phyloP scores from a whole-genome alignment of 2,888 invertebrate species.

The Masnerella sp. region DNA sequence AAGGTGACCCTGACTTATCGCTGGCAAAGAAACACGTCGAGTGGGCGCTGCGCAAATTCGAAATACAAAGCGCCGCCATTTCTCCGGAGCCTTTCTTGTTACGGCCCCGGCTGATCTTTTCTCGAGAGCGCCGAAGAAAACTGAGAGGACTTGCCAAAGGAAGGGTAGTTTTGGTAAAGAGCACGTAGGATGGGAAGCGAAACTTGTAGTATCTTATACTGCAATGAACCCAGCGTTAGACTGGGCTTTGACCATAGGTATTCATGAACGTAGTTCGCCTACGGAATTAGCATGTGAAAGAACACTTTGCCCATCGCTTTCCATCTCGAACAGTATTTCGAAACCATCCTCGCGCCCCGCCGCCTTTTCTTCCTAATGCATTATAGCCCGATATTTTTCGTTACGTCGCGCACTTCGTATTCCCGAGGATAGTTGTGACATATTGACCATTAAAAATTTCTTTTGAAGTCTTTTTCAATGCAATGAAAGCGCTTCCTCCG shows the following conservation, averaged over 20 bases:
- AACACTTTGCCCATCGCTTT: slow-evolving; percentile 73
- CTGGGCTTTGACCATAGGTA: slow-evolving; percentile 75
- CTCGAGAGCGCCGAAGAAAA: slow-evolving; percentile 36
- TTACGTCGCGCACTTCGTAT: slow-evolving; percentile 31
- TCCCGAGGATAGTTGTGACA: slow-evolving; percentile 32
- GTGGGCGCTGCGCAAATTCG: slow-evolving; percentile 68
- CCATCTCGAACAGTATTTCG: slow-evolving; percentile 60
- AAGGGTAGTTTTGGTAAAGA: slow-evolving; percentile 46
- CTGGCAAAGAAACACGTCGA: slow-evolving; percentile 67
- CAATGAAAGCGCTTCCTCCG: slow-evolving; percentile 11
- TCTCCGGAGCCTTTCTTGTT: slow-evolving; percentile 62
- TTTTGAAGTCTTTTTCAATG: slow-evolving; percentile 37
- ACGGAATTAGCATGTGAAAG: slow-evolving; percentile 77
- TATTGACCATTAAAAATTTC: slow-evolving; percentile 42
- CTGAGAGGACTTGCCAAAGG: slow-evolving; percentile 38
- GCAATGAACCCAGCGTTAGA: slow-evolving; percentile 48
- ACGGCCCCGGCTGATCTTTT: slow-evolving; percentile 41
- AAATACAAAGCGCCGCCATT: slow-evolving; percentile 70
- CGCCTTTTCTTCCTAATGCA: slow-evolving; percentile 30
- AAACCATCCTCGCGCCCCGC: slow-evolving; percentile 33
- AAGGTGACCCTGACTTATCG: slow-evolving; percentile 66
- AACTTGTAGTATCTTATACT: slow-evolving; percentile 51
- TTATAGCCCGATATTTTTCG: slow-evolving; percentile 34
- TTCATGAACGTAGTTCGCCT: slow-evolving; percentile 74
- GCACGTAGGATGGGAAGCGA: slow-evolving; percentile 30